Evolutionary conservation across 2,888 invertebrate genomes (phyloP).

Genomic region (Eumacrocentrus americanus): DNA sequence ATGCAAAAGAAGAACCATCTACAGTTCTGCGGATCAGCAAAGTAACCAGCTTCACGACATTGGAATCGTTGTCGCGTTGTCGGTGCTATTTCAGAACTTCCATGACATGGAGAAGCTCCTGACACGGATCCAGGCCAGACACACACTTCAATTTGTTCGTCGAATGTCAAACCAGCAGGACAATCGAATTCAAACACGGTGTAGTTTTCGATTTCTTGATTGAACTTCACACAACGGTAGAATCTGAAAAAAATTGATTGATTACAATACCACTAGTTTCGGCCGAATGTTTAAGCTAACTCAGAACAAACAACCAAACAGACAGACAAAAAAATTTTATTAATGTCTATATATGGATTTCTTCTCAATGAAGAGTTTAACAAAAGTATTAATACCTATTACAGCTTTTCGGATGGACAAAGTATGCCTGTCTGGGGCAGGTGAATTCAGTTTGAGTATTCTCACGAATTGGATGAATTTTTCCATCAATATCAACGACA

Average conservation of each 20-base stretch:
- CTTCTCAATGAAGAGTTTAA: background rate
- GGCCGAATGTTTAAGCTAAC: no score
- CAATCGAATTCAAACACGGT: conserved; percentile 84
- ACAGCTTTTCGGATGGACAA: conserved; percentile 78
- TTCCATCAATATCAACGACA: conserved; percentile 75
- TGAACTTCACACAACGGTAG: conserved; percentile 82
- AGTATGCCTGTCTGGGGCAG: conserved; percentile 79
- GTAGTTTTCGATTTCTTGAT: conserved; percentile 75
- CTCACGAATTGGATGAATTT: conserved; percentile 74
- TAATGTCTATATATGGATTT: no score
- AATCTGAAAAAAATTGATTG: conserved; percentile 62
- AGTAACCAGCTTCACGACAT: conserved; percentile 77
- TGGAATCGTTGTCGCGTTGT: conserved; percentile 72
- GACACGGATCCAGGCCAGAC: conserved; percentile 80
- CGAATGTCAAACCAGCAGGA: conserved; percentile 78
- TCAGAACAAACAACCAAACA: no score
- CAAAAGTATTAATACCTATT: conserved; percentile 60
- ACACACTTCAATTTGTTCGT: conserved; percentile 77
- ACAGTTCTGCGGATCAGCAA: conserved; percentile 81
- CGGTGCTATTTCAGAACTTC: conserved; percentile 80
- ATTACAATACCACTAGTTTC: no score
- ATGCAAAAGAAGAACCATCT: conserved; percentile 85
- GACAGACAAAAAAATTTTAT: no score
- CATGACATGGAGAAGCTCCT: conserved; percentile 75
- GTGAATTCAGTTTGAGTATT: conserved; percentile 76